Conservation (phyloP, 2,113 vertebrate species). For the Oncorhynchus tshawytscha region DNA sequence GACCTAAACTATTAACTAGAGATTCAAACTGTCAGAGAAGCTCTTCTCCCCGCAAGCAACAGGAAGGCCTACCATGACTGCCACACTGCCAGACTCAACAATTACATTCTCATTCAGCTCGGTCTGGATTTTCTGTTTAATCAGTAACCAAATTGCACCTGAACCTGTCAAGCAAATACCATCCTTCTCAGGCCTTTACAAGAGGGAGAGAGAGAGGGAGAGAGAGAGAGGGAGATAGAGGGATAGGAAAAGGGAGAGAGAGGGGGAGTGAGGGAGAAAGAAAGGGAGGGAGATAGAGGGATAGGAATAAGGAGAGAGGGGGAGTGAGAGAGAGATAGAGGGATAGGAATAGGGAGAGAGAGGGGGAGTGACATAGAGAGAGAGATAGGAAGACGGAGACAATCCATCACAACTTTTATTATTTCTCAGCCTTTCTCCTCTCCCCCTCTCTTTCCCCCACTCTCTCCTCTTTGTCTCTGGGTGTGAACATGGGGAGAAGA, state of each 20-base stretch:
- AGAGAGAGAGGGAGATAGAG: not conserved
- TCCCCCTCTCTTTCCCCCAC: slow-evolving; percentile 5
- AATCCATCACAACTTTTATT: slow-evolving; percentile 44
- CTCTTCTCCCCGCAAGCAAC: slow-evolving; percentile 10
- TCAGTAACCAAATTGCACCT: not conserved
- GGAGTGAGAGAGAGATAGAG: too few relatives aligned
- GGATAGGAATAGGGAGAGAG: not conserved
- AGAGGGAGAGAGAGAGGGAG: too few relatives aligned
- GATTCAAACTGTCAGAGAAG: slow-evolving; percentile 41
- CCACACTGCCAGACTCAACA: slow-evolving; percentile 4
- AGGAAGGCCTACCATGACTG: slow-evolving; percentile 11
- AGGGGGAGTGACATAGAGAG: not conserved
- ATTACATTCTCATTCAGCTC: not conserved
- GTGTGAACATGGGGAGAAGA: slow-evolving; percentile 1
- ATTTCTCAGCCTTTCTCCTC: not conserved
- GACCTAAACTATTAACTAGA: not conserved
- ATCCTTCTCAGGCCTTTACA: not conserved
- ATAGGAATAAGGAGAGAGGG: too few relatives aligned
- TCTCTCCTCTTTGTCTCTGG: slow-evolving; percentile 17
- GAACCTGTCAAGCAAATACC: not conserved
- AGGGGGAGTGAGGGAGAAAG: not conserved
- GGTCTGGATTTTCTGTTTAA: not conserved
- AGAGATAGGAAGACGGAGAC: slow-evolving; percentile 17
- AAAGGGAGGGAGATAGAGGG: too few relatives aligned
- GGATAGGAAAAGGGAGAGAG: not conserved